Base-by-base conservation (phyloP, 2,888 invertebrate species). In the Spilarctia lutea region DNA sequence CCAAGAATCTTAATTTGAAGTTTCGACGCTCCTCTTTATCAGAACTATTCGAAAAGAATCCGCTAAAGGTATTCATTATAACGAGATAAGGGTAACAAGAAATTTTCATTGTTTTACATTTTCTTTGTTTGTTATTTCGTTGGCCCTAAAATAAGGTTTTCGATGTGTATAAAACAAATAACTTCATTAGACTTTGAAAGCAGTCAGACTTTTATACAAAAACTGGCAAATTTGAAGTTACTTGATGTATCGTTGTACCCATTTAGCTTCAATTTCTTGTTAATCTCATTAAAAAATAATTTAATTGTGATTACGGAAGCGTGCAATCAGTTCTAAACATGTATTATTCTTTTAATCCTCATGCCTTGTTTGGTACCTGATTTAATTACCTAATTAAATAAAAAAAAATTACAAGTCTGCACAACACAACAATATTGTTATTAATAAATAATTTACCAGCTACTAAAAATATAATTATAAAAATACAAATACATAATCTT, bases 1-100 rank as follows among this genome's bases (percentile, higher is more conserved):
- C 93, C 82, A 94, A 92, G 95, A 95, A 95, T 95, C 95, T 95
- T 96, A 96, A 96, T 95, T 96, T 96, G 94, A 95, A 95, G 94
- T 96, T 94, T 94, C 93, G 90, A 91, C 93, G 94, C 92, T 92
- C 91, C 93, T 94, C 94, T 94, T 93, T 92, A 94, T 93, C 91
- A 91, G 91, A 96, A 96, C 95, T 95, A 96, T 95, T 94, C 90
- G 91, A 91, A 94, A 95, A 94, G 95, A 95, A 96, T 95, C 90
- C 91, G 87, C 86, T 90, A 86, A 88, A 90, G 91, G 90, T 91
- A 93, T 94, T 95, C 93, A 93, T 94, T 94, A 92, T 92, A 92
- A 90, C 89, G 91, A 89, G 87, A 90, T 90, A 91, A 89, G 86
- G 90, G 87, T 81, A 85, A 86, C 85, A 83, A 72, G 71, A 81